phyloP scores from a whole-genome alignment of 37 sponge, comb jelly and placozoan genomes.

The Crambe crambe region DNA sequence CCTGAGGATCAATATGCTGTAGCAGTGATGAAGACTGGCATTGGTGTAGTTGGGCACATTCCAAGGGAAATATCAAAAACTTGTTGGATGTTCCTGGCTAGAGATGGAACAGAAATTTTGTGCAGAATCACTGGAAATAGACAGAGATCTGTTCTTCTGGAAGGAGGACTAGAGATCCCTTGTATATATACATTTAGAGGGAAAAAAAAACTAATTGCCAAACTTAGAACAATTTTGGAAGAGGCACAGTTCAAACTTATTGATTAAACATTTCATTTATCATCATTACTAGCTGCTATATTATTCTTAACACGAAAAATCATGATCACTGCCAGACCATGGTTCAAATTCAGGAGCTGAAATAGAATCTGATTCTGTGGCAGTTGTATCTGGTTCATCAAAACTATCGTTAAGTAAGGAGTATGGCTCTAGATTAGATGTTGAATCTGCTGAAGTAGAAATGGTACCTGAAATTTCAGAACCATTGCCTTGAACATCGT shows the following conservation, averaged over 20 bases:
- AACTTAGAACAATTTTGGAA: neutral
- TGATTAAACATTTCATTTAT: no score
- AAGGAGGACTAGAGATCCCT: neutral
- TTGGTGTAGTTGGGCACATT: constrained; percentile 1
- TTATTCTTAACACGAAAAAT: neutral
- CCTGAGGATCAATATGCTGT: neutral
- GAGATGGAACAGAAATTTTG: neutral
- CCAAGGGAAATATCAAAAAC: constrained; percentile 21
- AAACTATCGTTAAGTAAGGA: neutral
- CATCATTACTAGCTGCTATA: neutral
- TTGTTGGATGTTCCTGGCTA: neutral
- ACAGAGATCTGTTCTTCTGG: neutral
- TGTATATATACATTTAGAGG: constrained; percentile 8
- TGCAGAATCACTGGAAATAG: constrained; percentile 6
- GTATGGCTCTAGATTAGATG: no score
- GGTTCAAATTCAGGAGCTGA: neutral
- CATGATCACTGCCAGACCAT: neutral
- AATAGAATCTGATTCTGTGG: neutral
- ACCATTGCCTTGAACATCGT: no score
- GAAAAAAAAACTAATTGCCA: constrained; percentile 1
- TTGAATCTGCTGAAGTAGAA: neutral
- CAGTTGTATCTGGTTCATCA: neutral
- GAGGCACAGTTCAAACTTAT: no score
- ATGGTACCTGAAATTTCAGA: neutral
- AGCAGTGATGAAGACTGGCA: neutral